A percentile compares a stretch with the other conserved stretches of the same genome.
Evolutionary conservation across 2,888 invertebrate species (phyloP).

Genomic region (Ochropleura plecta): DNA sequence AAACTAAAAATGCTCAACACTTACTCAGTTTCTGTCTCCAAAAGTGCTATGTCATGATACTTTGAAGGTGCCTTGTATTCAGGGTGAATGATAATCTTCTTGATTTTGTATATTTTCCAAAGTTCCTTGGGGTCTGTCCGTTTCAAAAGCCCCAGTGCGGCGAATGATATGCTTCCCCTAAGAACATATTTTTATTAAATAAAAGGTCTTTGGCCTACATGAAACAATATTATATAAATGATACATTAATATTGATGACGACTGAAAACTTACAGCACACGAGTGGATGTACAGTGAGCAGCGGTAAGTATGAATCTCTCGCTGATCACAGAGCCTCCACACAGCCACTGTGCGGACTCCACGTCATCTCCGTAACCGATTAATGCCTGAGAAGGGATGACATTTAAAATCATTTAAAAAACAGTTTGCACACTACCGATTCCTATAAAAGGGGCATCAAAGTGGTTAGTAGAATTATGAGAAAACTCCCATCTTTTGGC

Average conservation of each 20-base stretch:
- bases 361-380: slow-evolving; percentile 71
- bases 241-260: neutral
- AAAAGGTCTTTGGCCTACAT: neutral
- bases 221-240: too few species aligned
- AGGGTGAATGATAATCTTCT: slow-evolving; percentile 66
- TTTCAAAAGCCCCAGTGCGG: slow-evolving; percentile 54
- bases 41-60: slow-evolving; percentile 77
- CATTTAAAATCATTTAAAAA: neutral
- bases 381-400: slow-evolving; percentile 66
- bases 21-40: slow-evolving; percentile 67
- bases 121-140: slow-evolving; percentile 49
- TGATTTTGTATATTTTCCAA: slow-evolving; percentile 57
- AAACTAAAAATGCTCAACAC: neutral
- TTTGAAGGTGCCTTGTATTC: slow-evolving; percentile 69
- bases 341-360: slow-evolving; percentile 67
- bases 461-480: slow-evolving; percentile 9
- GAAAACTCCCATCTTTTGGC: slow-evolving; percentile 32
- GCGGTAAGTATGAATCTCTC: slow-evolving; percentile 77
- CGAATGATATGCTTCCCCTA: slow-evolving; percentile 60
- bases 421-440: neutral
- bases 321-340: slow-evolving; percentile 77
- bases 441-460: neutral
- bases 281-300: slow-evolving; percentile 73
- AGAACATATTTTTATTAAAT: slow-evolving; percentile 19
- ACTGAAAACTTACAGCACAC: slow-evolving; percentile 65